Conservation (phyloP, 1,140 invertebrate species). For the Pristionchus pacificus region DNA sequence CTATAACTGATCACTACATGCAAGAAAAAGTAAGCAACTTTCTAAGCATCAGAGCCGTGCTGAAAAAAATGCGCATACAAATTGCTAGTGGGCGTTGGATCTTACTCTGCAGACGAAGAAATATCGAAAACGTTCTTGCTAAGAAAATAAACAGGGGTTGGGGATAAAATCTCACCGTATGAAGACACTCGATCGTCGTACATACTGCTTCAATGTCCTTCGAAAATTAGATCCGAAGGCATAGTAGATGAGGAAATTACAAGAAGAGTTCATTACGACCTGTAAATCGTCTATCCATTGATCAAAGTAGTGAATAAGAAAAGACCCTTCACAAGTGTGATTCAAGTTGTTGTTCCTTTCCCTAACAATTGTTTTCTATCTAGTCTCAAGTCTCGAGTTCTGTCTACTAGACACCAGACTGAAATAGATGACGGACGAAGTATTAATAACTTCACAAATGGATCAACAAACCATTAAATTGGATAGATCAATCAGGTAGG, state of each 20-base stretch:
- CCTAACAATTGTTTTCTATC: background rate
- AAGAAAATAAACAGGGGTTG: no score
- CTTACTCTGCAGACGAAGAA: no score
- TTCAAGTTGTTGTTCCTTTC: background rate
- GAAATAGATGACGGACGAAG: background rate
- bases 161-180: no score
- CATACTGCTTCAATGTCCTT: constrained; percentile 34
- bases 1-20: no score
- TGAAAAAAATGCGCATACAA: no score
- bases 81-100: no score
- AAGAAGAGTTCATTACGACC: constrained; percentile 42
- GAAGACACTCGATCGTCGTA: no score
- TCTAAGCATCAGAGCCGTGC: no score
- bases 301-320: no score
- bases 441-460: background rate
- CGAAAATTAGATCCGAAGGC: constrained; percentile 46
- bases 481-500: constrained; percentile 48
- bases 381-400: background rate
- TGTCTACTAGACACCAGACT: background rate
- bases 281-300: background rate
- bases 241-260: constrained; percentile 51
- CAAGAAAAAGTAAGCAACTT: no score
- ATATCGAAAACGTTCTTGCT: no score
- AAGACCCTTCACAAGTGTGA: no score
- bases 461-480: constrained; percentile 42